A percentile compares a stretch with the other conserved stretches of the same genome.
These are phyloP conservation scores for Mirza zaza DNA, from an alignment of 2,113 vertebrate genomes.

Conservation along the genomic window DNA sequence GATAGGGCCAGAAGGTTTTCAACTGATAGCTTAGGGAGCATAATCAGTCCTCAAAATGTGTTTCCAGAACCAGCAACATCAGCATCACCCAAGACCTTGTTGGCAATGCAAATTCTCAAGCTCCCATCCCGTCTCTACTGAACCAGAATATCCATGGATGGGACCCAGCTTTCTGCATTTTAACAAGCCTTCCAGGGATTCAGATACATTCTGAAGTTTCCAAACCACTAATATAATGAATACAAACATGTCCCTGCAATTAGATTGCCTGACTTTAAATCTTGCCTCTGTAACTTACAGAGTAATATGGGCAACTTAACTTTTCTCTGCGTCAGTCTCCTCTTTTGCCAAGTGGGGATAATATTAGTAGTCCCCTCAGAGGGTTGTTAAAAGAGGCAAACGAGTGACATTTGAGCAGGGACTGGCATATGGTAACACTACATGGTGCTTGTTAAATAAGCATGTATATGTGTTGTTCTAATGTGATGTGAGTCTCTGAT, in stretches of 20 bases:
- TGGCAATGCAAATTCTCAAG: not conserved
- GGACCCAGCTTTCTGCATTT: not conserved
- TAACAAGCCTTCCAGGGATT: not conserved
- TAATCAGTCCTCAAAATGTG: not conserved
- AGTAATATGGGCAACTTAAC: not conserved
- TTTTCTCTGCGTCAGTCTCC: not conserved
- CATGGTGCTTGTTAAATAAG: not conserved
- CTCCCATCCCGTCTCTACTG: no score
- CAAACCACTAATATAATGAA: not conserved
- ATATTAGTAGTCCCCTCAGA: not conserved
- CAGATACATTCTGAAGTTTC: not conserved
- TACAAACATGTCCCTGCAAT: not conserved
- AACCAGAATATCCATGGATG: not conserved
- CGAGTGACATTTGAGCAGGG: not conserved
- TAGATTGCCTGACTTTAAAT: not conserved
- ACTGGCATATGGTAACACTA: not conserved
- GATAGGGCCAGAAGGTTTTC: not conserved
- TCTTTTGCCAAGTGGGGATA: not conserved
- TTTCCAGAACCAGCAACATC: not conserved
- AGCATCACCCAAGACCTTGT: not conserved
- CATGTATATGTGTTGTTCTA: not conserved
- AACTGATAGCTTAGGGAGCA: not conserved
- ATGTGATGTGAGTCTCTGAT: not conserved
- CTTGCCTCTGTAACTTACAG: not conserved
- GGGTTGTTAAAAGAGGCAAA: not conserved